phyloP scores from a whole-genome alignment of 2,113 vertebrate species.

The Hiodon tergisus region DNA sequence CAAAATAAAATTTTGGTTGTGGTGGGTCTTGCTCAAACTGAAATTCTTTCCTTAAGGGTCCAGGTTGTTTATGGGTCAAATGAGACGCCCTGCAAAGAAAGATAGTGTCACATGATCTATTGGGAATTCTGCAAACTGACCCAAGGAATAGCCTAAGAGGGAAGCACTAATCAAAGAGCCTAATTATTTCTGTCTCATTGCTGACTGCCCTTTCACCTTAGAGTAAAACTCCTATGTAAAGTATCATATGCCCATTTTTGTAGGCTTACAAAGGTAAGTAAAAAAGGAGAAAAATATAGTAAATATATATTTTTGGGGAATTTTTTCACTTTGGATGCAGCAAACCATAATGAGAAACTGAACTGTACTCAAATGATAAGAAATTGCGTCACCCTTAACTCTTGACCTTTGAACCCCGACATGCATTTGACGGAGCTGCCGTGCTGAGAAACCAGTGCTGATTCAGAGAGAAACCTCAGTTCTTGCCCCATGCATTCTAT shows the following conservation, averaged over 20 bases:
- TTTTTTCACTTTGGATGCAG: background rate
- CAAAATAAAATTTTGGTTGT: too few relatives aligned
- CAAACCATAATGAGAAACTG: background rate
- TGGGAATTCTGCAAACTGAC: too few relatives aligned
- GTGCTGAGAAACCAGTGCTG: background rate
- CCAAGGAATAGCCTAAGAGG: too few relatives aligned
- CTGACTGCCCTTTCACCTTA: background rate
- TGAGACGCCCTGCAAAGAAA: too few relatives aligned
- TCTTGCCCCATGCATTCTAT: background rate
- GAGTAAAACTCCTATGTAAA: background rate
- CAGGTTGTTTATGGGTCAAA: too few relatives aligned
- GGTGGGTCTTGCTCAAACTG: too few relatives aligned
- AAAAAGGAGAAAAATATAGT: slow-evolving; percentile 1
- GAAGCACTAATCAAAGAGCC: too few relatives aligned
- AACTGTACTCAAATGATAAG: background rate
- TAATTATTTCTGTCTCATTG: background rate
- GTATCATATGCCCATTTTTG: slow-evolving; percentile 2
- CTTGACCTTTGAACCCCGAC: background rate
- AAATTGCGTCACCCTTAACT: background rate
- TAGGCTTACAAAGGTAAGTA: background rate
- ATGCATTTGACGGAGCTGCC: background rate
- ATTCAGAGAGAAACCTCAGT: background rate
- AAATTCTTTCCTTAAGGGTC: too few relatives aligned
- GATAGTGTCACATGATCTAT: too few relatives aligned
- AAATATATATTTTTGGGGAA: too few relatives aligned